phyloP scores from a whole-genome alignment of 2,113 vertebrate species.

The Phalacrocorax aristotelis region DNA sequence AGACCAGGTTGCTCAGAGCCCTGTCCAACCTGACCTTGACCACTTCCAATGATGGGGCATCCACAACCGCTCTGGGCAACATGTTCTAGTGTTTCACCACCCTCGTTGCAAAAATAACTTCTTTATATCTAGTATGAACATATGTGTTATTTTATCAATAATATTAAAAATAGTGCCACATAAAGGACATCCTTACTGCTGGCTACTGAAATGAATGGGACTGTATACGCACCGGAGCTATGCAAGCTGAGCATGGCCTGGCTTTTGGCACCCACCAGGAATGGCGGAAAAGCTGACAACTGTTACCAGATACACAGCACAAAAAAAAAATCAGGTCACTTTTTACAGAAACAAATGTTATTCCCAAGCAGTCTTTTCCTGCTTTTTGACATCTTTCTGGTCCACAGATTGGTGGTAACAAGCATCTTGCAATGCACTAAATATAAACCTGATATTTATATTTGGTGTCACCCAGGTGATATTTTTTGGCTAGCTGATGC shows the following conservation, averaged over 20 bases:
- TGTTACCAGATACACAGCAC: not conserved
- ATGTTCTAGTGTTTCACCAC: not conserved
- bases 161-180: not conserved
- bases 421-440: not conserved
- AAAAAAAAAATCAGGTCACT: not conserved
- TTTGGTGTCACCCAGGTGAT: not conserved
- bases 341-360: not conserved
- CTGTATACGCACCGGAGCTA: not conserved
- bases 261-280: not conserved
- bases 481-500: not conserved
- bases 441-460: not conserved
- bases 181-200: not conserved
- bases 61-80: not conserved
- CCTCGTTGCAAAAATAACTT: not conserved
- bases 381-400: not conserved
- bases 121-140: not conserved
- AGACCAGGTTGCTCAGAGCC: not conserved
- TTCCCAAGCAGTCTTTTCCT: not conserved
- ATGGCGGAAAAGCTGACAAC: not conserved
- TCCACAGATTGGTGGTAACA: too few species aligned
- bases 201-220: not conserved
- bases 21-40: rapidly evolving
- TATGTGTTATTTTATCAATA: not conserved
- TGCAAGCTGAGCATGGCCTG: not conserved
- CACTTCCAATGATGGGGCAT: not conserved